A percentile compares a stretch with the other conserved stretches of the same genome.
phyloP scores from a whole-genome alignment of 2,113 vertebrate species.

The Sylvilagus bachmani region DNA sequence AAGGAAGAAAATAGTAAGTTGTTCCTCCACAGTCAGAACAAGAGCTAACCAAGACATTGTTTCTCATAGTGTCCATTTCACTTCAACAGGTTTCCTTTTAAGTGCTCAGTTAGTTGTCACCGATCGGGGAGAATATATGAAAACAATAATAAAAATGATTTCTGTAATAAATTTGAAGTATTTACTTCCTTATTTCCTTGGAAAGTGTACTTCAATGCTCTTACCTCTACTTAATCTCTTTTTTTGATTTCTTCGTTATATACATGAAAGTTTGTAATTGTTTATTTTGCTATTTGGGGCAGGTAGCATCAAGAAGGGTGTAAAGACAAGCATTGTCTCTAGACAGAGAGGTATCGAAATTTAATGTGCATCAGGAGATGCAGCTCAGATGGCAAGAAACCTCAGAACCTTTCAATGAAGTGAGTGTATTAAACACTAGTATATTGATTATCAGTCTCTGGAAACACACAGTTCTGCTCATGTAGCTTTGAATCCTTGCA shows the following conservation, averaged over 20 bases:
- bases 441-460: too few relatives aligned
- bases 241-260: background rate
- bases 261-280: background rate
- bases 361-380: background rate
- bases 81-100: too few relatives aligned
- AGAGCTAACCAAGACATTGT: too few relatives aligned
- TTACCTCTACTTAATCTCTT: background rate
- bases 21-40: too few relatives aligned
- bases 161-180: background rate
- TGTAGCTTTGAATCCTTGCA: background rate
- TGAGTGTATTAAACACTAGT: background rate
- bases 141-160: too few relatives aligned
- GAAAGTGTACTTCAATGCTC: background rate
- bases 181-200: background rate
- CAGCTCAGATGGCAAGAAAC: background rate
- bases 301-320: background rate
- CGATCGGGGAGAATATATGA: too few relatives aligned
- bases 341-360: background rate
- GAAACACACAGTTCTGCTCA: too few relatives aligned
- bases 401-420: background rate
- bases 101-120: too few relatives aligned
- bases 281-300: background rate
- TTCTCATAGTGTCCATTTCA: too few relatives aligned
- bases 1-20: too few relatives aligned
- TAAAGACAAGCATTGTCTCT: background rate